Base-by-base conservation (phyloP, 2,888 invertebrate species). In the Gandaritis pyraliata region DNA sequence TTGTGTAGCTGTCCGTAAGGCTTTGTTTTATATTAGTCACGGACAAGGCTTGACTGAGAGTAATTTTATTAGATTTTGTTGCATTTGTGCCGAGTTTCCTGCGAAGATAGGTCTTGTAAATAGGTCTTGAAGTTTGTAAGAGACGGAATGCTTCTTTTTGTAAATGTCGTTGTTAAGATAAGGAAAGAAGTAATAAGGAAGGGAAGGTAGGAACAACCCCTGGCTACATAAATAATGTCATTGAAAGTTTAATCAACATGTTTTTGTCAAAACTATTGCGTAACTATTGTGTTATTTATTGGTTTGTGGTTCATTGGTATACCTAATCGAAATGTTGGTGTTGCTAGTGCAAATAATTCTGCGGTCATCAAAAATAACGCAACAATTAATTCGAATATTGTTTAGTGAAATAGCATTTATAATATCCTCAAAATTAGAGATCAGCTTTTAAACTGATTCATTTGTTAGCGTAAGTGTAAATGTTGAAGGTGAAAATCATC, bases 1-100 rank as follows among this genome's bases (percentile, higher is more conserved):
- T 50, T 23, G 49, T 45, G 50, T 48, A 8, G 56, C 48, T 56
- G 47, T 56, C 41, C 33, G 29, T 41, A 39, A 54, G 46, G 49
- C 56, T 57, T 56, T 43, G 56, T 56, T 56, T 52, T 55, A 55
- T 43, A 48, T 51, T 61, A 56, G 61, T 52, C 56, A 45, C 57
- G 45, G 47, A 23, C 36, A 54, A 33, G 54, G 41, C 60, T 60
- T 60, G 38, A 59, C 54, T 55, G 50, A 53, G 53, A 50, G 45
- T 60, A 55, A 55, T 55, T 60, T 53, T 33, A 46, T 54, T 54
- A 54, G 23, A 23, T 54, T 54, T 43, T 43, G 52, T 53, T 53
- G 52, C 33, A 53, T 53, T 54, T 11, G 38, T 46, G 38, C 38
- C 46, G 54, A 36, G 23, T 38, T 54, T 47, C 13, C 46, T 23